A percentile compares a stretch with the other conserved stretches of the same genome.
These are phyloP conservation scores for Ctenosaura bakeri DNA, from an alignment of 2,797 vertebrate genomes.

Conservation along the genomic window DNA sequence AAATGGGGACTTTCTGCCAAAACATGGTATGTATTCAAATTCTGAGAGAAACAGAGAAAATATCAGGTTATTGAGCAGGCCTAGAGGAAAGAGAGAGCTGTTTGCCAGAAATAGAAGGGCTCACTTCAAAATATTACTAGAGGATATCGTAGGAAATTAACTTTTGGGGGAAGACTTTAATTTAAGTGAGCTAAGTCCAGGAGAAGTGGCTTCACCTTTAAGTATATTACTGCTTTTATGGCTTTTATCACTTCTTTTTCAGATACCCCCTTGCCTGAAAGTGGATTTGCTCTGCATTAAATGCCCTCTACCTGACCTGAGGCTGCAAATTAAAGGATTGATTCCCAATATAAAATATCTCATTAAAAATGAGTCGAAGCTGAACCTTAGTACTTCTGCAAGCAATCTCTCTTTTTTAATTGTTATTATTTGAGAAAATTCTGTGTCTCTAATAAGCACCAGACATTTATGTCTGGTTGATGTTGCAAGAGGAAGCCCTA, in stretches of 20 bases:
- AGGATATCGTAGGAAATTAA: conserved; percentile 60
- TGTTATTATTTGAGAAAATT: background rate
- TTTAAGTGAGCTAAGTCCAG: background rate
- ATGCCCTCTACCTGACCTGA: conserved; percentile 25
- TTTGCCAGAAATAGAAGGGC: conserved; percentile 39
- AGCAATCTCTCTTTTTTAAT: background rate
- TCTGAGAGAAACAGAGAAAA: conserved; percentile 39
- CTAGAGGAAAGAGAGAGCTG: conserved; percentile 55
- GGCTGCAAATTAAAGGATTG: background rate
- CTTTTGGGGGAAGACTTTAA: conserved; percentile 42
- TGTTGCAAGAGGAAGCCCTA: background rate
- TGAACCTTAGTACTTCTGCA: background rate
- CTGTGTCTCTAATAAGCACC: conserved; percentile 21
- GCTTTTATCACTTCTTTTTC: background rate
- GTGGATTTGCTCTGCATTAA: background rate
- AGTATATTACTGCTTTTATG: conserved; percentile 8
- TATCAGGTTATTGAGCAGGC: conserved; percentile 45
- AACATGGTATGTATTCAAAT: background rate
- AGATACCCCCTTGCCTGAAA: background rate
- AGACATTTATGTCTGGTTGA: background rate
- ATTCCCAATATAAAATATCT: conserved; percentile 23
- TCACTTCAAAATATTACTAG: conserved; percentile 58
- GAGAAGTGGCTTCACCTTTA: conserved; percentile 12
- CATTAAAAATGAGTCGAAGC: background rate
- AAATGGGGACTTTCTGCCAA: background rate